Conservation (phyloP, 2,888 invertebrate genomes). For the Drosophila fulvimacula region DNA sequence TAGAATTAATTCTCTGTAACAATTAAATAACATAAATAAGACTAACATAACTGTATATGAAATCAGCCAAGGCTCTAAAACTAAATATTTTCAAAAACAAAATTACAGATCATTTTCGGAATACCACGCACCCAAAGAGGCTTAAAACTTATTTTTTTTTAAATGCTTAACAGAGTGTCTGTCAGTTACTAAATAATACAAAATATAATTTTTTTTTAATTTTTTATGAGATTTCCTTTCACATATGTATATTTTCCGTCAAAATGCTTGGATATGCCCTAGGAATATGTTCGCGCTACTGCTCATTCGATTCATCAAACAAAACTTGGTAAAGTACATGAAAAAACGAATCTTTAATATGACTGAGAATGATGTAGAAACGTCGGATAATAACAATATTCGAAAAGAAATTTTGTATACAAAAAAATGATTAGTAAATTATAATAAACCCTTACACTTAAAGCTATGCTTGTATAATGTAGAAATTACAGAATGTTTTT, state of each 20-base stretch:
- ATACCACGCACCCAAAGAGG: no score
- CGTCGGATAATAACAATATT: constrained; percentile 37
- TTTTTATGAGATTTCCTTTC: constrained; percentile 27
- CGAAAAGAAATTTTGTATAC: constrained; percentile 20
- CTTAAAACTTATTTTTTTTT: no score
- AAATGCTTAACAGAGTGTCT: no score
- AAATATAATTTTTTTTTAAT: no score
- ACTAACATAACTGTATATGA: no score
- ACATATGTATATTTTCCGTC: constrained; percentile 32
- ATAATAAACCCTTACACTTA: constrained; percentile 18
- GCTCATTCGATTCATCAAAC: constrained; percentile 20
- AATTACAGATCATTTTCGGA: no score
- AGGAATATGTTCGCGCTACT: constrained; percentile 48
- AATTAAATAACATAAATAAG: no score
- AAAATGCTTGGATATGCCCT: constrained; percentile 28
- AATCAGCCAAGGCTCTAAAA: no score
- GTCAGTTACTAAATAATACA: no score
- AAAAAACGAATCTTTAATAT: constrained; percentile 8
- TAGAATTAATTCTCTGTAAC: no score
- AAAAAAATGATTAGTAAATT: background rate
- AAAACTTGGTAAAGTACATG: constrained; percentile 9
- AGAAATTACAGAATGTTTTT: constrained; percentile 41
- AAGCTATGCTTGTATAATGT: constrained; percentile 43
- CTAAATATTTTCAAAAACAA: no score
- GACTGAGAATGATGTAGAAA: constrained; percentile 10